Evolutionary conservation across 2,113 vertebrate genomes (phyloP), one percentile per base, ranked within the genome.

Genomic region (Bagarius yarrelli): DNA sequence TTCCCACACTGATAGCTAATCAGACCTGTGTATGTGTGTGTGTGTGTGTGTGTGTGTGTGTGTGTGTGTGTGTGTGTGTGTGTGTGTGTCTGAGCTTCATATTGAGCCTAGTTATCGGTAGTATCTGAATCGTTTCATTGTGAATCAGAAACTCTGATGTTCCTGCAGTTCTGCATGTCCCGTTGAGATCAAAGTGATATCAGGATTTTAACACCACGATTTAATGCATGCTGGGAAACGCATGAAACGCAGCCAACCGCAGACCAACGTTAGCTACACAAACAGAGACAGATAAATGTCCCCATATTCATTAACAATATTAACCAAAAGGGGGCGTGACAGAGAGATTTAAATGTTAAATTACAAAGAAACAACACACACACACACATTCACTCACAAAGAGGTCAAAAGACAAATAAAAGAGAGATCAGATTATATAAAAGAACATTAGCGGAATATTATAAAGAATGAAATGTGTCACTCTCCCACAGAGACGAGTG

Each of bases 201-300:
- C 74, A 27, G 63, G 63, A 66, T 30, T 15, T 44, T 72, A 3
- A 55, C 79, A 25, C 67, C 13, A 25, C 57, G 67, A n/a, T n/a
- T n/a, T n/a, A n/a, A n/a, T n/a, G 55, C 25, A 44, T 72, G 47
- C 76, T 78, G 76, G 60, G 44, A 80, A 76, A 72, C 21, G 23
- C 27, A 53, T 27, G 36, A 72, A n/a, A n/a, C n/a, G n/a, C n/a
- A n/a, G n/a, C n/a, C n/a, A n/a, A 30, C 57, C 16, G 15, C 13
- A 21, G 36, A 50, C 19, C 23, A 44, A 76, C 30, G 30, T 61
- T 11, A 63, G n/a, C n/a, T 63, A 11, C 76, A 40, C 30, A n/a
- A 32, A 44, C 8, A 27, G 36, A 21, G 75, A 63, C 60, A 16
- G 59, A 70, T 15, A 14, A 47, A 53, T 70, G 2, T 18, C 16